A percentile compares a stretch with the other conserved stretches of the same genome.
phyloP scores from a whole-genome alignment of 2,797 vertebrate genomes.

The Poecile montanus region DNA sequence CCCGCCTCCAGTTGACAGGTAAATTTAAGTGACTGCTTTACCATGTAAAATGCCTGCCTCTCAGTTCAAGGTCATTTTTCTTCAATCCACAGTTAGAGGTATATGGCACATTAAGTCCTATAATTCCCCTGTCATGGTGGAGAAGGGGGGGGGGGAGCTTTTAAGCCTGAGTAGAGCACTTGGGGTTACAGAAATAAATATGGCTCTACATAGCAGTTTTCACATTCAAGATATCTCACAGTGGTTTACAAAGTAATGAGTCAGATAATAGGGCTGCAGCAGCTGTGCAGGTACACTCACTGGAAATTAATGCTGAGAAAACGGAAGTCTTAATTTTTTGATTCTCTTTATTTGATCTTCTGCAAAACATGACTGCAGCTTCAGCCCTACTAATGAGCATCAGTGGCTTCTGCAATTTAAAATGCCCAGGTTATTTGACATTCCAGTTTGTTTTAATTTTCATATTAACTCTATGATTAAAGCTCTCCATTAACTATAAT shows the following conservation, averaged over 20 bases:
- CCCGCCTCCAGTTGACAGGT: neutral
- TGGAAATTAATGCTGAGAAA: slow-evolving; percentile 21
- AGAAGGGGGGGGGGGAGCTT: slow-evolving; percentile 1
- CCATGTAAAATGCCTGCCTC: neutral
- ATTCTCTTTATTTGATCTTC: slow-evolving; percentile 21
- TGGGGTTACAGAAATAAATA: neutral
- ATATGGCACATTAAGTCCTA: slow-evolving; percentile 24
- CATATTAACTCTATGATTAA: slow-evolving; percentile 49
- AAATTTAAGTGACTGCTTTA: slow-evolving; percentile 29
- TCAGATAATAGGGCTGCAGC: slow-evolving; percentile 32
- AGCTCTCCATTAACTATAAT: neutral
- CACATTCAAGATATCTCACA: neutral
- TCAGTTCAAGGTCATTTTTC: slow-evolving; percentile 56
- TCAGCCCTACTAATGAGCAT: slow-evolving; percentile 15
- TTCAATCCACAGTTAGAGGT: neutral
- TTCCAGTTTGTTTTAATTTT: slow-evolving; percentile 29
- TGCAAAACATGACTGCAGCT: neutral
- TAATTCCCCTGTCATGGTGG: neutral
- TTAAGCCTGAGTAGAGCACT: slow-evolving; percentile 30
- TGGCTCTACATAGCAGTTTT: slow-evolving; percentile 27
- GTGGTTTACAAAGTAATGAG: slow-evolving; percentile 48
- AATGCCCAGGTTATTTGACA: neutral
- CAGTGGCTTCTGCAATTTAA: slow-evolving; percentile 1
- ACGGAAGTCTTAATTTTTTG: neutral
- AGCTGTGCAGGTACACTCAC: neutral